These are phyloP conservation scores for Anastrepha ludens DNA, from an alignment of 1,140 invertebrate species.

Conservation along the genomic window DNA sequence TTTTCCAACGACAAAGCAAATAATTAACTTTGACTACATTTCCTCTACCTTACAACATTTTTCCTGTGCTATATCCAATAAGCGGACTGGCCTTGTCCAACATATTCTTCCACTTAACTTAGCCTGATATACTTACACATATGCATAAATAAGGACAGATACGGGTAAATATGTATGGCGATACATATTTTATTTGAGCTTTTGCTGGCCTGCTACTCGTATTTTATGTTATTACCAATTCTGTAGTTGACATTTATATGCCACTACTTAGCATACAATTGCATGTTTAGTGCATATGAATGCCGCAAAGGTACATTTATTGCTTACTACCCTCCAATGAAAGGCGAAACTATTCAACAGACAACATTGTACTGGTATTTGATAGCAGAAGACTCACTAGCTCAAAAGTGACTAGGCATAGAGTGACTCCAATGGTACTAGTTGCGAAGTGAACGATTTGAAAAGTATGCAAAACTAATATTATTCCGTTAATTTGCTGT, in stretches of 20 bases:
- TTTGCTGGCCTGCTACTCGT: background rate
- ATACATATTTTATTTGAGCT: background rate
- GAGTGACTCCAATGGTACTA: too few species aligned
- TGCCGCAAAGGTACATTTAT: background rate
- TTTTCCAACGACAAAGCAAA: background rate
- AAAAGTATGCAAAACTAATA: too few species aligned
- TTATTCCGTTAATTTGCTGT: too few species aligned
- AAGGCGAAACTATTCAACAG: too few species aligned
- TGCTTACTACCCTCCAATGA: too few species aligned
- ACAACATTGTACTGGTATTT: too few species aligned
- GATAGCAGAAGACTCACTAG: too few species aligned
- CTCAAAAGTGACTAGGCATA: too few species aligned
- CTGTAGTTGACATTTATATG: constrained; percentile 41
- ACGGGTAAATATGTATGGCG: background rate
- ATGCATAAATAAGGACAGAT: background rate
- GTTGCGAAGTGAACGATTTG: too few species aligned
- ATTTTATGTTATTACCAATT: constrained; percentile 39
- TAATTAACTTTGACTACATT: constrained; percentile 22
- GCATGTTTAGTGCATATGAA: constrained; percentile 28
- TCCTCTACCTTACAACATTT: background rate
- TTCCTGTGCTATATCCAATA: background rate
- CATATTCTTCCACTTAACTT: constrained; percentile 18
- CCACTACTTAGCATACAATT: constrained; percentile 43
- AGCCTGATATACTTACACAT: background rate
- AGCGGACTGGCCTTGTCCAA: constrained; percentile 9